These are phyloP conservation scores for Dunckerocampus dactyliophorus DNA, from an alignment of 2,113 vertebrate species.

Conservation along the genomic window DNA sequence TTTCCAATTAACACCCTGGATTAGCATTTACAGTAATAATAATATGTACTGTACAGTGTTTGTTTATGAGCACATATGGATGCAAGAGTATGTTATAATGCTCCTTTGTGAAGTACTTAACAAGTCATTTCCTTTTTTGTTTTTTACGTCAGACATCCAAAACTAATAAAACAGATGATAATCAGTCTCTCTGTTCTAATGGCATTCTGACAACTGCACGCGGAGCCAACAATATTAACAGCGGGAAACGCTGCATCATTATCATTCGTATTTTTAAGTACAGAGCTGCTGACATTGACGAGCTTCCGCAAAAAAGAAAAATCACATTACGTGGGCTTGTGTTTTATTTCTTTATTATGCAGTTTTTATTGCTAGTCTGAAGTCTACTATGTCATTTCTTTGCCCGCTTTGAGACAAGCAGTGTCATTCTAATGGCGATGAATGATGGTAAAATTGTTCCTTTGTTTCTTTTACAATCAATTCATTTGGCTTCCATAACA, in stretches of 20 bases:
- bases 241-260: too few species aligned
- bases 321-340: neutral
- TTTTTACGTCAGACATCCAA: neutral
- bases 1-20: too few species aligned
- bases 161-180: neutral
- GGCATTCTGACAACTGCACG: constrained; percentile 27
- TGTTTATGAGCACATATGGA: too few species aligned
- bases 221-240: constrained; percentile 20
- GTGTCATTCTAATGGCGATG: neutral
- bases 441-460: constrained; percentile 9
- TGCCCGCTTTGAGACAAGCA: constrained; percentile 12
- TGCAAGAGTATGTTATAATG: neutral
- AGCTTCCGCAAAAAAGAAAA: constrained; percentile 11
- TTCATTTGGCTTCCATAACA: neutral
- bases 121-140: neutral
- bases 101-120: neutral
- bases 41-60: too few species aligned
- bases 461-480: constrained; percentile 3
- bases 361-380: constrained; percentile 17
- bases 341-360: constrained; percentile 7
- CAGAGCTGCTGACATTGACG: constrained; percentile 16
- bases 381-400: neutral
- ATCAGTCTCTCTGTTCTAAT: constrained; percentile 19
- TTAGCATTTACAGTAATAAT: too few species aligned
- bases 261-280: constrained; percentile 22